Evolutionary conservation across 2,888 invertebrate species (phyloP).

Genomic region (Lordiphosa fenestrarum): DNA sequence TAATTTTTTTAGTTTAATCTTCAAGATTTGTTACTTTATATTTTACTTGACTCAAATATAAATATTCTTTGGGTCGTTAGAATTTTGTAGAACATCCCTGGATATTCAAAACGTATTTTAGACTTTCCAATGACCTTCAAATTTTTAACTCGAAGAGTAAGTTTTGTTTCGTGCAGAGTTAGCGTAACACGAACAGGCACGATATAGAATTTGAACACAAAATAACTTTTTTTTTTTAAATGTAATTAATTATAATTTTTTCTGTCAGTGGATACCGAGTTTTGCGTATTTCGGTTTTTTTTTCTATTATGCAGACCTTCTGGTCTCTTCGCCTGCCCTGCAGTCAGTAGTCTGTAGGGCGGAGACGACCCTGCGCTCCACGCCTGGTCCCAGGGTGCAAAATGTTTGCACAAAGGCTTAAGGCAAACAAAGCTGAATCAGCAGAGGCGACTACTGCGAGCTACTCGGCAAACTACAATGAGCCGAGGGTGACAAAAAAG

Average conservation of each 20-base stretch:
- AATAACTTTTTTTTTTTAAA: not conserved
- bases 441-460: slow-evolving; percentile 57
- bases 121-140: no score
- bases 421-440: slow-evolving; percentile 77
- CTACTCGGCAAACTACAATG: slow-evolving; percentile 61
- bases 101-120: no score
- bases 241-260: not conserved
- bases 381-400: slow-evolving; percentile 54
- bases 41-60: no score
- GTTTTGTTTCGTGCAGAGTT: no score
- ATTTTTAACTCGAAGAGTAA: no score
- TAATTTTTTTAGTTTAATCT: no score
- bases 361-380: no score
- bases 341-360: slow-evolving; percentile 15
- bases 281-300: slow-evolving; percentile 48
- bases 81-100: no score
- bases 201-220: no score
- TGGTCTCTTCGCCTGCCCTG: slow-evolving; percentile 18
- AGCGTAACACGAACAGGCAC: no score
- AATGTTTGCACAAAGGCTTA: slow-evolving; percentile 77
- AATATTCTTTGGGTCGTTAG: no score
- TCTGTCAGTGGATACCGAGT: slow-evolving; percentile 22
- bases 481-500: slow-evolving; percentile 43
- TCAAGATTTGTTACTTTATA: no score
- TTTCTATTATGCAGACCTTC: slow-evolving; percentile 53